Base-by-base conservation (phyloP, 2,113 vertebrate species). In the Alosa alosa region DNA sequence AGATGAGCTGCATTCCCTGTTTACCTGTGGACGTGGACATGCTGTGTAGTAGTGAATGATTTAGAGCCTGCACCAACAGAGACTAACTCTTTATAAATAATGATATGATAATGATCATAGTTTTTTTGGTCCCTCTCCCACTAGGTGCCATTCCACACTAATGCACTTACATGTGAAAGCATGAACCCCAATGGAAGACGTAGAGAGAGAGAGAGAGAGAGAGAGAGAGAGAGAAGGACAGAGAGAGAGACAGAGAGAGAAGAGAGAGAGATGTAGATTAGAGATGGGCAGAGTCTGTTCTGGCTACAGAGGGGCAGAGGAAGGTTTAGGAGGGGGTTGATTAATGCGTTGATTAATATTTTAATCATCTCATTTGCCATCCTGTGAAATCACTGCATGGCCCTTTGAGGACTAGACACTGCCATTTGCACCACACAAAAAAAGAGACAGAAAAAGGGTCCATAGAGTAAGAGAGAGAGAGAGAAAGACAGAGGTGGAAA, bases 291-390 rank as follows among this genome's bases (percentile, higher is more conserved):
- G 20, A 57, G 47, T 64, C 52, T 72, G n/a, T 78, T 88, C 84
- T 81, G 25, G 64, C 8, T 72, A 31, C 64, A 4, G 64, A 36
- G n/a, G 64, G 64, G 9, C 25, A 72, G 25, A 72, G 64, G 64
- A 72, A 31, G 31, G n/a, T 57, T 84, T 84, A 13, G 11, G 57
- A 31, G 75, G 84, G 81, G 44, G 83, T 82, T 88, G 87, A 86
- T 88, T 82, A 86, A 88, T 86, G 85, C 84, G 87, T 86, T 88
- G 87, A 86, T 88, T 86, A 84, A 86, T 88, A 85, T 86, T 88
- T 88, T 88, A 88, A 88, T 87, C 82, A 87, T 75, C 84, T 82
- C 57, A 86, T 87, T 87, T 87, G 84, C 84, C 64, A 25, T 72
- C 64, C n/a, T 72, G 31, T 72, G 64, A 72, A 36, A 68, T 68